phyloP scores from a whole-genome alignment of 1,140 invertebrate genomes.

The Mamestra configurata region DNA sequence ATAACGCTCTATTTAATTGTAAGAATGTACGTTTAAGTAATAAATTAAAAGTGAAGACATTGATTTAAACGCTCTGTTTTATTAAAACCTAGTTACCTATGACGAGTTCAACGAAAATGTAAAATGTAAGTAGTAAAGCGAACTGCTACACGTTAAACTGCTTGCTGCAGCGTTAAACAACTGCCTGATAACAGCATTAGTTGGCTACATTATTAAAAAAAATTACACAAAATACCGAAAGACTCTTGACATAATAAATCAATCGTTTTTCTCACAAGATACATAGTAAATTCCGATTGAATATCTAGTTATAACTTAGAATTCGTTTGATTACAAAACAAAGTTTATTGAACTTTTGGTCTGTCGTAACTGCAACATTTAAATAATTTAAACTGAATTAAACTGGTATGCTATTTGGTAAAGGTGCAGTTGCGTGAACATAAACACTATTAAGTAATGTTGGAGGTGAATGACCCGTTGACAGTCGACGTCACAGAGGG shows the following conservation, averaged over 20 bases:
- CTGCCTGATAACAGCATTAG: not conserved
- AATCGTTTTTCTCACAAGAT: not conserved
- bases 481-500: constrained; percentile 37
- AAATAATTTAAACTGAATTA: constrained; percentile 49
- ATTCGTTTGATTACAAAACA: constrained; percentile 42
- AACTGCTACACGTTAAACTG: too few relatives aligned
- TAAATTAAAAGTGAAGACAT: constrained; percentile 41
- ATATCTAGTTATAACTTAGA: too few relatives aligned
- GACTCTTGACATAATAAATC: not conserved
- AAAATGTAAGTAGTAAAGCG: not conserved
- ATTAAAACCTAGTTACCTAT: constrained; percentile 9
- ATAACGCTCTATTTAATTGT: constrained; percentile 52
- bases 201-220: not conserved
- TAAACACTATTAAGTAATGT: constrained; percentile 51
- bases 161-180: too few relatives aligned
- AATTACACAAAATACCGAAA: not conserved
- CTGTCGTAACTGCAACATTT: constrained; percentile 48
- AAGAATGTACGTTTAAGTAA: constrained; percentile 61
- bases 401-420: constrained; percentile 48
- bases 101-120: not conserved
- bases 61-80: constrained; percentile 34
- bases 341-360: constrained; percentile 51
- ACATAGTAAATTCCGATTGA: constrained; percentile 20
- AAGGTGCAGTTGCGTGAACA: constrained; percentile 51
- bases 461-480: constrained; percentile 48